phyloP scores from a whole-genome alignment of 2,797 vertebrate genomes.

The Hydrocynus forskahlii region DNA sequence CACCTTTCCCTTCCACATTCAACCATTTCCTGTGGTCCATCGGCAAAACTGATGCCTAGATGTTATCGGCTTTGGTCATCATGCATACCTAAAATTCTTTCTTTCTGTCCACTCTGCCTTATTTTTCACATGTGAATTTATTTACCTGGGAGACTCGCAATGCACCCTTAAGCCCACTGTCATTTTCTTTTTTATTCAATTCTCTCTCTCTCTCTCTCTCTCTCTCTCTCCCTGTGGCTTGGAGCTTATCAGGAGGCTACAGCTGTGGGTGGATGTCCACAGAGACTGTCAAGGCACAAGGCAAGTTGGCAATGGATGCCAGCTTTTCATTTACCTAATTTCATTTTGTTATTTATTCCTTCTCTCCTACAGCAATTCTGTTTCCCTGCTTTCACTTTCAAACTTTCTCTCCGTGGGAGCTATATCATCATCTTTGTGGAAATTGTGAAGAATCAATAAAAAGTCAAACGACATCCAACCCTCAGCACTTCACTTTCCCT shows the following conservation, averaged over 20 bases:
- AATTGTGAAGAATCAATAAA: constrained; percentile 11
- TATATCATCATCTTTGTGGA: constrained; percentile 31
- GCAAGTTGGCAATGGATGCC: constrained; percentile 65
- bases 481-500: not conserved
- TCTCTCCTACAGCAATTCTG: constrained; percentile 56
- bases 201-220: constrained; percentile 47
- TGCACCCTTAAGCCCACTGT: constrained; percentile 52
- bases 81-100: not conserved
- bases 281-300: constrained; percentile 64
- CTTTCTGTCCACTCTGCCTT: not conserved
- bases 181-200: constrained; percentile 5
- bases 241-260: constrained; percentile 76
- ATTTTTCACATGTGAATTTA: not conserved
- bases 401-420: constrained; percentile 49
- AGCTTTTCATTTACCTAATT: constrained; percentile 68
- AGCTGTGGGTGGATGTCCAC: constrained; percentile 74
- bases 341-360: constrained; percentile 62
- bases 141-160: constrained; percentile 23
- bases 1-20: too few relatives aligned
- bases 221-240: constrained; percentile 60
- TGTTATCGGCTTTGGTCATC: not conserved
- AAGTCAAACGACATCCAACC: not conserved
- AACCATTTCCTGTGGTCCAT: not conserved
- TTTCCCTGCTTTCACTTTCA: constrained; percentile 43
- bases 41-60: not conserved